Evolutionary conservation across 2,113 vertebrate genomes (phyloP).

Genomic region (Ceuthmochares aereus): DNA sequence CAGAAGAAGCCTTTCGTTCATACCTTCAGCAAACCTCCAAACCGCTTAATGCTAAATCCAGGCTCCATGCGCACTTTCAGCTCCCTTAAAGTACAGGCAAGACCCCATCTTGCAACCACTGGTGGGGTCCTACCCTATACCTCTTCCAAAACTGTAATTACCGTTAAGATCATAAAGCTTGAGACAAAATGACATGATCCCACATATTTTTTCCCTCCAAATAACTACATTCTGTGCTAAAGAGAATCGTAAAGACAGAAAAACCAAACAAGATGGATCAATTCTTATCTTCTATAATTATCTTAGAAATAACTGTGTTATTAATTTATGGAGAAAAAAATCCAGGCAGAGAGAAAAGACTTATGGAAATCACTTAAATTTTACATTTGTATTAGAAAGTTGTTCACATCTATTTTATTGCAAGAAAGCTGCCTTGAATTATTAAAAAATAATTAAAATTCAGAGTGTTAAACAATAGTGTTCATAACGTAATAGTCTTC

Average conservation of each 20-base stretch:
- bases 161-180: neutral
- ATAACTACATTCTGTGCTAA: neutral
- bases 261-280: neutral
- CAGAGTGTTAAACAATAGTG: neutral
- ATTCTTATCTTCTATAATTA: neutral
- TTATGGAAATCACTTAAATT: neutral
- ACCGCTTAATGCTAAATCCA: neutral
- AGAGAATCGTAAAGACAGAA: neutral
- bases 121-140: neutral
- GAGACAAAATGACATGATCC: neutral
- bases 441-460: slow-evolving; percentile 6
- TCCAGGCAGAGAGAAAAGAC: neutral
- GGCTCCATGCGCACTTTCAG: accelerated
- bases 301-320: neutral
- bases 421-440: slow-evolving; percentile 15
- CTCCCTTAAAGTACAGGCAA: neutral
- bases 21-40: neutral
- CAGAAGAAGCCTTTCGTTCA: neutral
- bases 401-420: slow-evolving; percentile 39
- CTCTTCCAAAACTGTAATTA: neutral
- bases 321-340: neutral
- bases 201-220: neutral
- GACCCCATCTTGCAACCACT: neutral
- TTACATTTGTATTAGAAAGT: slow-evolving; percentile 2
- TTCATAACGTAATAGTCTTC: neutral